Base-by-base conservation (phyloP, 2,113 vertebrate genomes). In the Dissostichus mawsoni region DNA sequence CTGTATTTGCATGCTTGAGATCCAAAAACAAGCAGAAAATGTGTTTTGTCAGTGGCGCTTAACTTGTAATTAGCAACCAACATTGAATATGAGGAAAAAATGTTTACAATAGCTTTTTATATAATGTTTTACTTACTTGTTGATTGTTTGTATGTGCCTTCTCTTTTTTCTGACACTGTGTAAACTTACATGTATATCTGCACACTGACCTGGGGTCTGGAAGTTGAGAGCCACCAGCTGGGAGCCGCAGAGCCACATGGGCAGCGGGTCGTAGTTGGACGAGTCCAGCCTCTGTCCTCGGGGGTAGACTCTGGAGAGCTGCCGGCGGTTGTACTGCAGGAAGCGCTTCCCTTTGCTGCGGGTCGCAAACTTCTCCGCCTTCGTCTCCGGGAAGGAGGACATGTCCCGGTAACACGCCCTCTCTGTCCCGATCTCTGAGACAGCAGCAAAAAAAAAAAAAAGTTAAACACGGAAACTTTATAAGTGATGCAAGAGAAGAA, bases 221-320 rank as follows among this genome's bases (percentile, higher is more conserved):
- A 96, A 96, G 78, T 96, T 96, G 77, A 96, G 94, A 0, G 96
- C 94, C 3, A 95, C 95, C 84, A 96, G 95, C 84, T 96, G 96
- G 47, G 95, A 95, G 63, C 96, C 96, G 0, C 95, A 96, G 68
- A 95, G 89, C 96, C 96, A 96, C 92, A 96, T 95, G 85, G 95
- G 93, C 76, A 96, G 93, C 4, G 96, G 95, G 91, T 96, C 95
- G 23, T 96, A 96, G 94, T 96, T 96, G 83, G 95, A 96, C 23
- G 96, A 96, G 89, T 96, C 96, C 78, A 96, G 93, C 44, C 96
- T 92, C 74, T 96, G 95, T 20, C 96, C 96, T 84, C 95, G 88
- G 71, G 96, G 96, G 65, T 96, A 96, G 68, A 96, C 93, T 44
- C 96, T 93, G 84, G 95, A 96, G 9, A 96, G 95, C 92, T 96